Evolutionary conservation across 2,797 vertebrate species (phyloP).

Genomic region (Dermochelys coriacea): DNA sequence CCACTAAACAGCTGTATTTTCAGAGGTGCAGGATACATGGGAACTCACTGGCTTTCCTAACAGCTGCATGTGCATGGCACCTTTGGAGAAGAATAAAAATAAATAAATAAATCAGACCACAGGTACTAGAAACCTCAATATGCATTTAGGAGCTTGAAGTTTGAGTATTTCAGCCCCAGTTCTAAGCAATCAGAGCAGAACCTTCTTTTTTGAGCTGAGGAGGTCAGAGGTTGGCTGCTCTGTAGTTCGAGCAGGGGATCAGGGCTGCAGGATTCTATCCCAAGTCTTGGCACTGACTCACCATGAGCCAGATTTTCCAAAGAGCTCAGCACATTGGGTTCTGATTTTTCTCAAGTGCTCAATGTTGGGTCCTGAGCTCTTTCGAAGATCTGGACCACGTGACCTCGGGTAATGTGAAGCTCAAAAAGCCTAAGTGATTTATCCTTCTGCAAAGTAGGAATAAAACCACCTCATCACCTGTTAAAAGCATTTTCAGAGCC

Average conservation of each 20-base stretch:
- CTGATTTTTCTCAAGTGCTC: too few species aligned
- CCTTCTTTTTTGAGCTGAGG: background rate
- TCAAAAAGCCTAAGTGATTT: background rate
- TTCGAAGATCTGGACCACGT: too few species aligned
- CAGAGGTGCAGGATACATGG: rapidly evolving
- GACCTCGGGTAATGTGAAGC: background rate
- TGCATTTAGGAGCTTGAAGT: rapidly evolving
- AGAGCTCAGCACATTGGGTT: background rate
- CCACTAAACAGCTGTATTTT: rapidly evolving
- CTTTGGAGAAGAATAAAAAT: too few species aligned
- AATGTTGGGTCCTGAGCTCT: background rate
- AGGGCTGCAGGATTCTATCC: background rate
- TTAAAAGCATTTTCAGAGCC: background rate
- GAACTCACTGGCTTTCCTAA: rapidly evolving
- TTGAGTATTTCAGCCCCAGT: background rate
- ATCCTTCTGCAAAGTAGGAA: background rate
- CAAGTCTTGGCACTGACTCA: background rate
- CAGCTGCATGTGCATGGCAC: background rate
- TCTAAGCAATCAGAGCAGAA: background rate
- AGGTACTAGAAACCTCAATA: background rate
- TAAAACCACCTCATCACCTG: rapidly evolving
- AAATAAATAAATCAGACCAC: background rate
- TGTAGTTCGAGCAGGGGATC: background rate
- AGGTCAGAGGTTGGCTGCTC: too few species aligned
- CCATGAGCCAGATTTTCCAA: background rate